Base-by-base conservation (phyloP, 2,888 invertebrate genomes). In the Lordiphosa andalusiaca region DNA sequence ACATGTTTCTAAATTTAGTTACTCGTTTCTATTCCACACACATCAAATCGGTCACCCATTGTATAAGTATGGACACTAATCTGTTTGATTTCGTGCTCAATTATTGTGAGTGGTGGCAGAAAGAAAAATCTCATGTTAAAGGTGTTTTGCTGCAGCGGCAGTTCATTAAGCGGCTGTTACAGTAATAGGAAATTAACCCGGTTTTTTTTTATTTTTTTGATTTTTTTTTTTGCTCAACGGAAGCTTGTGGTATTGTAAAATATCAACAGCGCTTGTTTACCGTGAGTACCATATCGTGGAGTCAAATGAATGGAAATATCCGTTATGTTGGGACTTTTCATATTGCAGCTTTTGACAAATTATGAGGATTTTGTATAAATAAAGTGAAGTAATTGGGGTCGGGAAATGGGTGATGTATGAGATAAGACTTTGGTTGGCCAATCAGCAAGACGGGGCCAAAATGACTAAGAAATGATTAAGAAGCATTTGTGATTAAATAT, bases 171-270 rank as follows among this genome's bases (percentile, higher is more conserved):
- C 81, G 60, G 57, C 62, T 58, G 73, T 84, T 73, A 73, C 73
- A 59, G 71, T 73, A 76, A 76, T 81, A 76, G 73, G 84, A 77
- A 77, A 77, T 84, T 81, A 77, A 64, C 82, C 77, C 69, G 84
- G 81, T 81, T 77, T 81, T 30, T 35, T 36, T 41, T 37, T 30
- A 9, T 38, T 38, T 33, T 19, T 40, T 39, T 52, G 16, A 2
- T 1, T 46, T 52, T 51, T 35, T 25, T 39, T 66, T 57, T 52
- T 53, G 39, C 50, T 61, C 38, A 59, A 60, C 84, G 69, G 73
- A 83, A 72, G 50, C 58, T 53, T 58, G 46, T 12, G 53, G 67
- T 67, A 75, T 72, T 74, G 82, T 73, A 65, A 71, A 58, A 62
- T 44, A 64, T 47, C 54, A 35, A 68, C 41, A 57, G 16, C 23